These are phyloP conservation scores for Coenonympha arcania DNA, from an alignment of 2,888 invertebrate species.

Conservation along the genomic window DNA sequence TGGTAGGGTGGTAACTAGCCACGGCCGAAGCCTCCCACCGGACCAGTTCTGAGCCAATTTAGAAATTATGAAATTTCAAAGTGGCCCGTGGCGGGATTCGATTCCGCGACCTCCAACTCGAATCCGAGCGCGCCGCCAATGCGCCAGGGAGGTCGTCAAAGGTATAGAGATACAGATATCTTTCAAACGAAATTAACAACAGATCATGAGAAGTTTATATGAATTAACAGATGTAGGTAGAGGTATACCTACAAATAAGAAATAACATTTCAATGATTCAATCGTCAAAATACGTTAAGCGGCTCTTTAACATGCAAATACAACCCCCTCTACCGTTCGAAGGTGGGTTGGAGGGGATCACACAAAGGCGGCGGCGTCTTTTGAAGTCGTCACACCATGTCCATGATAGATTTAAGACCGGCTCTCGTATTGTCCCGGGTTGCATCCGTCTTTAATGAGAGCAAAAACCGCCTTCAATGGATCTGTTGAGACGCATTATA, in stretches of 20 bases:
- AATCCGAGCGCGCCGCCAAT: no score
- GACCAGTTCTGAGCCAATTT: no score
- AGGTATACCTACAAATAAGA: constrained; percentile 25
- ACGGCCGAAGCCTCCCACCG: no score
- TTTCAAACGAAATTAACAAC: constrained; percentile 10
- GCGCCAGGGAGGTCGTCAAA: no score
- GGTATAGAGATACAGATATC: constrained; percentile 8
- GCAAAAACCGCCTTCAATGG: constrained; percentile 21
- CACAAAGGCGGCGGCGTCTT: constrained; percentile 51
- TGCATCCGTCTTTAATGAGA: constrained; percentile 27
- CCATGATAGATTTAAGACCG: constrained; percentile 29
- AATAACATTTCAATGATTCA: constrained; percentile 31
- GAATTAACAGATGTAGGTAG: no score
- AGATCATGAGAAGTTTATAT: no score
- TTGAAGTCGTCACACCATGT: constrained; percentile 45
- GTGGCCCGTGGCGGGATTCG: no score
- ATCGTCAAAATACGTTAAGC: constrained; percentile 36
- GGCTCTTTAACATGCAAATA: constrained; percentile 53
- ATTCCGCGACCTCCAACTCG: no score
- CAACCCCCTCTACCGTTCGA: constrained; percentile 37
- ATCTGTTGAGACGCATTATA: constrained; percentile 18
- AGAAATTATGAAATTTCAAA: no score
- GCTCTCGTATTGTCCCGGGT: constrained; percentile 19
- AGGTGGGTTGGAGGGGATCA: constrained; percentile 5
- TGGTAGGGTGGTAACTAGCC: no score